Base-by-base conservation (phyloP, 2,113 vertebrate species). In the Mohoua ochrocephala region DNA sequence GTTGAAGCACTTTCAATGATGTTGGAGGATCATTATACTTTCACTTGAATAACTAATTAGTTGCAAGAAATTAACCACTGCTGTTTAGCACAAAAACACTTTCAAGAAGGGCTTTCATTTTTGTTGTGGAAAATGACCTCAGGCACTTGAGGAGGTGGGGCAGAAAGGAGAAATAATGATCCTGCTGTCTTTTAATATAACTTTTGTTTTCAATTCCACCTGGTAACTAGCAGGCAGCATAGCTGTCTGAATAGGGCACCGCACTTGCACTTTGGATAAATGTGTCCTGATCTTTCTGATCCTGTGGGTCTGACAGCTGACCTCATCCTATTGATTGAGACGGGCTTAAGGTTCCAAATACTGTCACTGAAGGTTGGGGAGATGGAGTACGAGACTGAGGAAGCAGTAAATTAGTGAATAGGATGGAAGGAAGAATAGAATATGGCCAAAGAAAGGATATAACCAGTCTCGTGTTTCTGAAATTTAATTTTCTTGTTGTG, bases 1-100 rank as follows among this genome's bases (percentile, higher is more conserved):
- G 96, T 86, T 97, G 96, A 98, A 98, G 98, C 96, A 97, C 98
- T 98, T 98, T 96, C 97, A 98, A 97, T 97, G 97, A 86, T 69
- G 87, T 50, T 94, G 95, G 96, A 95, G 91, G 98, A 97, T 98
- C 97, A 97, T 97, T 97, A 97, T 96, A 95, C 76, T 97, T 98
- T 96, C 93, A 91, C 89, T 97, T 97, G 98, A 97, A 96, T 95
- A 95, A 95, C 95, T 97, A 98, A 97, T 97, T 97, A 96, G 95
- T 75, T 96, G 93, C 61, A 87, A 97, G 97, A 94, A 97, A 93
- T 87, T 97, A 97, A 97, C 96, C 96, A 95, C 97, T 89, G 97
- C 94, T 97, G 94, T 95, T 98, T 97, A 78, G 93, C 80, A 92
- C 88, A 92, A 92, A 89, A 86, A 89, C 80, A 84, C n/a, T 75